These are phyloP conservation scores for Andrena praecox DNA, from an alignment of 2,888 invertebrate species.

Conservation along the genomic window DNA sequence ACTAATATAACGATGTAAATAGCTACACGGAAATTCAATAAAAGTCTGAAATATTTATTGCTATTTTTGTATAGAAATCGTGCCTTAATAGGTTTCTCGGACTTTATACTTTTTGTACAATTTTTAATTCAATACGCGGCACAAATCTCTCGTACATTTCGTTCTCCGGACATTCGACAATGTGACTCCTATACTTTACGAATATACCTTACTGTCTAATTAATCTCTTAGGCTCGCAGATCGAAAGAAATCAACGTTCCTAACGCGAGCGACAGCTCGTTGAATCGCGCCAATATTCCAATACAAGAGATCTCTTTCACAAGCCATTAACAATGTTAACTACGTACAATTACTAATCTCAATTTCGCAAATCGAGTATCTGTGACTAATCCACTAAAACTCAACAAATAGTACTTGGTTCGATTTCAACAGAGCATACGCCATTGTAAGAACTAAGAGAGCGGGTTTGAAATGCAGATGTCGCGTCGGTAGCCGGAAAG, in stretches of 20 bases:
- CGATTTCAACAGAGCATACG: slow-evolving; percentile 33
- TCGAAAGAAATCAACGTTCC: not conserved
- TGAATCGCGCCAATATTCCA: not conserved
- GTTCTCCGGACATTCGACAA: not conserved
- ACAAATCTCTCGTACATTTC: slow-evolving; percentile 10
- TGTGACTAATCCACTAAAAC: too few relatives aligned
- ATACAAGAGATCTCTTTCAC: not conserved
- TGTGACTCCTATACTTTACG: not conserved
- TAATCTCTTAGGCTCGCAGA: not conserved
- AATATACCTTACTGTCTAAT: not conserved
- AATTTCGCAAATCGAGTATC: too few relatives aligned
- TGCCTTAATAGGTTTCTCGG: slow-evolving; percentile 30
- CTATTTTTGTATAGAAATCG: slow-evolving; percentile 56
- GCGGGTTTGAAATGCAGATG: slow-evolving; percentile 51
- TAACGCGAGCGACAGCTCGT: too few relatives aligned
- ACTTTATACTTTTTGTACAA: slow-evolving; percentile 12
- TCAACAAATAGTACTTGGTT: slow-evolving; percentile 26
- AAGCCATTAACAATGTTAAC: not conserved
- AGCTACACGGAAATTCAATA: slow-evolving; percentile 66
- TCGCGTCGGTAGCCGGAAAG: slow-evolving; percentile 58
- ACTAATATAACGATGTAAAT: slow-evolving; percentile 64
- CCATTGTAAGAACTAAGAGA: slow-evolving; percentile 12
- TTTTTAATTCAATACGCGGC: not conserved
- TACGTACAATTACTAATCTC: not conserved
- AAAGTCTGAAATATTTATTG: slow-evolving; percentile 61